These are phyloP conservation scores for Muntiacus reevesi DNA, from an alignment of 2,113 vertebrate species.

Conservation along the genomic window DNA sequence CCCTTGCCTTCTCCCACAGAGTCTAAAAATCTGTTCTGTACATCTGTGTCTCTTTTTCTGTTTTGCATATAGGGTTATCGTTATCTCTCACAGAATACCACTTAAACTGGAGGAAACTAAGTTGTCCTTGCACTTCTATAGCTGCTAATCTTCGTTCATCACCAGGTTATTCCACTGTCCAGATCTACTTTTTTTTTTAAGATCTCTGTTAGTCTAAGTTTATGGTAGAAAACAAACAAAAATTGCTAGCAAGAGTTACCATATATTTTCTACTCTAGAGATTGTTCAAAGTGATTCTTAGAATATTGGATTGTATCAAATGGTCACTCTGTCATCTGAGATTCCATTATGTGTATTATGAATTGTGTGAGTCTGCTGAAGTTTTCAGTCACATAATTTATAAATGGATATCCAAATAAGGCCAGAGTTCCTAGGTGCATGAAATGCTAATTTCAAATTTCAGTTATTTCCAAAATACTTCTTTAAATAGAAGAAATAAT, in stretches of 20 bases:
- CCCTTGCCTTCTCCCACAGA: too few relatives aligned
- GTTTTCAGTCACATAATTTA: neutral
- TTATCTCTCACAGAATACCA: slow-evolving; percentile 89
- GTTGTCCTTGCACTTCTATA: slow-evolving; percentile 91
- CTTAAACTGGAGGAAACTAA: slow-evolving; percentile 91
- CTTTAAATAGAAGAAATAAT: neutral
- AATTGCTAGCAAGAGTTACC: slow-evolving; percentile 92
- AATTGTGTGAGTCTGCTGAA: slow-evolving; percentile 80
- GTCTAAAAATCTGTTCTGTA: too few relatives aligned
- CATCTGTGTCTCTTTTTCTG: too few relatives aligned
- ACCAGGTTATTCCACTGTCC: slow-evolving; percentile 91
- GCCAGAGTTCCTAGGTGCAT: neutral
- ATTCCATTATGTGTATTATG: slow-evolving; percentile 91
- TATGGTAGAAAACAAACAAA: slow-evolving; percentile 92
- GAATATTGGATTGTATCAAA: slow-evolving; percentile 92
- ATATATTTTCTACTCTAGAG: slow-evolving; percentile 93
- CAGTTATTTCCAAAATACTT: neutral
- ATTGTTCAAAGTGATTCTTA: slow-evolving; percentile 93
- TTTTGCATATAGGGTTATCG: too few relatives aligned
- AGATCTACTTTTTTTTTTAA: slow-evolving; percentile 92
- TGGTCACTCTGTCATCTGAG: slow-evolving; percentile 88
- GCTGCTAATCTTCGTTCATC: slow-evolving; percentile 89
- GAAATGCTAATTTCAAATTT: neutral
- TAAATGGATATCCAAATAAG: neutral
- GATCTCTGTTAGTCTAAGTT: slow-evolving; percentile 92